Evolutionary conservation across 1,140 invertebrate species (phyloP), one percentile per base, ranked within the genome.

Genomic region (Drosophila pseudoobscura): DNA sequence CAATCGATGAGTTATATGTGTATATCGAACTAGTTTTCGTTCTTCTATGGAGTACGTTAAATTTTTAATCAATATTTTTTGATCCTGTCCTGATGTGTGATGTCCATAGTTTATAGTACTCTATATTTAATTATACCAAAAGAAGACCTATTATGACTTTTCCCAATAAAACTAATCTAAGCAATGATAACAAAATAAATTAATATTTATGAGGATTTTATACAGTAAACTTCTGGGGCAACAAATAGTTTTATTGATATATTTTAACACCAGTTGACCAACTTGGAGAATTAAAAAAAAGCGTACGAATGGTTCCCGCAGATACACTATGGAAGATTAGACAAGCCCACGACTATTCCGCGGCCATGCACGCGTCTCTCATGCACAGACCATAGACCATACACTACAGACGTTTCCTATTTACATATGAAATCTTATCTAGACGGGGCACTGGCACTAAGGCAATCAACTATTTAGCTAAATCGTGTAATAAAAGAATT

Each of bases 391-490:
- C 46, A 5, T 46, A 20, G 11, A 39, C 24, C 46, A 5, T 46
- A 20, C 41, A 39, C 29, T 35, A 17, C 59, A 51, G 24, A 53
- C 41, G 54, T n/a, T 13, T 31, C 44, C 41, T 75, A 75, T 75
- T 75, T 75, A 75, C 72, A 68, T 75, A 75, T 35, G n/a, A 31
- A 68, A 75, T 75, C 73, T 75, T 75, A 75, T 75, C 73, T 9
- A 46, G 20, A 24, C 49, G 15, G 43, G 62, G 43, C 63, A 57
- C 64, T 26, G 3, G 24, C 24, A 5, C 3, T 26, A 5, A 26
- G 62, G 43, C 63, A 57, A 52, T 70, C 63, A 47, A 44, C 62
- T 47, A 29, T 35, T 41, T 43, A 20, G 71, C 51, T 75, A 75
- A 58, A 52, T 49, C 44, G 44, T 51, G 72, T 59, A 75, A 66